A percentile compares a stretch with the other conserved stretches of the same genome.
These are phyloP conservation scores for Papilio polyxenes DNA, from an alignment of 1,140 invertebrate species.

Conservation along the genomic window DNA sequence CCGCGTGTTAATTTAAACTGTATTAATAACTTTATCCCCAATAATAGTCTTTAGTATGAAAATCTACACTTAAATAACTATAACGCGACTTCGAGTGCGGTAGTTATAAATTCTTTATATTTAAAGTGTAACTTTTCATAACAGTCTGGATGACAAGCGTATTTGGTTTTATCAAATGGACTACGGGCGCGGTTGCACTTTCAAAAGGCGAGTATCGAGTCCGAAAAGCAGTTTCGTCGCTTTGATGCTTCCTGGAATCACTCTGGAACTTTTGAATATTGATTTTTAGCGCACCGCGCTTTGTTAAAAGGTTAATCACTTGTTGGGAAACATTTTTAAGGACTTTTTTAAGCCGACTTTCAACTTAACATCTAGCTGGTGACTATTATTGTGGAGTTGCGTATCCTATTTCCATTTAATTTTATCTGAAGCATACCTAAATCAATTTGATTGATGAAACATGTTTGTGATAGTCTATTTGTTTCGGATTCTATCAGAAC, in stretches of 20 bases:
- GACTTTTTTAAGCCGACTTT: neutral
- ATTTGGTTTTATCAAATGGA: slow-evolving; percentile 9
- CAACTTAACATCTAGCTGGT: neutral
- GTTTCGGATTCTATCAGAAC: slow-evolving; percentile 8
- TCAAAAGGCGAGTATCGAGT: neutral
- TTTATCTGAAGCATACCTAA: neutral
- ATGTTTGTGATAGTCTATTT: slow-evolving; percentile 11
- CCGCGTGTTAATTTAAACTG: too few species aligned
- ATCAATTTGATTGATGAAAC: slow-evolving; percentile 2
- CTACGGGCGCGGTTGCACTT: slow-evolving; percentile 7
- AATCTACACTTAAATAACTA: neutral
- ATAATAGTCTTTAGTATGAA: neutral
- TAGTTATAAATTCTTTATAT: neutral
- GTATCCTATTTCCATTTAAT: neutral
- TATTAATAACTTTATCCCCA: too few species aligned
- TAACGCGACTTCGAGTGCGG: neutral
- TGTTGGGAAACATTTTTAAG: neutral
- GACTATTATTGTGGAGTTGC: too few species aligned
- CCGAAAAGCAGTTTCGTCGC: slow-evolving; percentile 34
- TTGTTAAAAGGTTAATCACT: neutral
- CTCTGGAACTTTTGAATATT: slow-evolving; percentile 27
- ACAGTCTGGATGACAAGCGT: neutral
- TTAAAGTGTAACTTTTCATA: neutral
- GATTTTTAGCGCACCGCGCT: slow-evolving; percentile 13
- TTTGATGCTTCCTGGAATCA: slow-evolving; percentile 4